Percentiles rank a stretch among this genome's conserved stretches.
phyloP scores from a whole-genome alignment of 2,888 invertebrate species.

The Phania funesta region DNA sequence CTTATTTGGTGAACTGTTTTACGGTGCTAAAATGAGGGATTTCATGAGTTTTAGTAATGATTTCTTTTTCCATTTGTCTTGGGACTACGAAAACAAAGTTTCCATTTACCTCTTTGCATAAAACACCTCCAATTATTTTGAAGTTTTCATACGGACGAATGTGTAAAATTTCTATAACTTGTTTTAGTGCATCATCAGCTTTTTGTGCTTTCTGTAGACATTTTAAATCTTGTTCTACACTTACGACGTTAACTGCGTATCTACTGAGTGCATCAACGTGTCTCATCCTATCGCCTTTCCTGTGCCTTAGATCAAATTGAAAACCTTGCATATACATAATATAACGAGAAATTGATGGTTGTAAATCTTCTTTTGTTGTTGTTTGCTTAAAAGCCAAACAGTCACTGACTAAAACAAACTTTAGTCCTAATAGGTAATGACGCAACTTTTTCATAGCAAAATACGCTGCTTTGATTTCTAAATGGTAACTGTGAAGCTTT shows the following conservation, averaged over 20 bases:
- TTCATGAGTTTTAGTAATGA: not conserved
- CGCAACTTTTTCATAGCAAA: conserved; percentile 68
- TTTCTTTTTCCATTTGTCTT: not conserved
- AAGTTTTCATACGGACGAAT: not conserved
- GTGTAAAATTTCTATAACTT: not conserved
- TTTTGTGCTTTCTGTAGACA: too few relatives aligned
- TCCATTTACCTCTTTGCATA: not conserved
- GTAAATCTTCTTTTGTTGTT: conserved; percentile 47
- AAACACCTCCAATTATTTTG: not conserved
- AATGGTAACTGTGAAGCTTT: conserved; percentile 59
- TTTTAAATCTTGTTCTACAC: too few relatives aligned
- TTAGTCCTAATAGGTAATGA: conserved; percentile 66
- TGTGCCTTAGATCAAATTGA: not conserved
- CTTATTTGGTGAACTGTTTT: not conserved
- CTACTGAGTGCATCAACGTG: too few relatives aligned
- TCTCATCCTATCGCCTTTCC: too few relatives aligned
- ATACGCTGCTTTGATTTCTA: conserved; percentile 69
- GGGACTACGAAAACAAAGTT: not conserved
- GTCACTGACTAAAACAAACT: not conserved
- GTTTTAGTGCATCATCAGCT: too few relatives aligned
- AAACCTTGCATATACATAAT: conserved; percentile 63
- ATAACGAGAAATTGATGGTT: conserved; percentile 50
- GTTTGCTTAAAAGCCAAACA: not conserved
- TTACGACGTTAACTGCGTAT: too few relatives aligned
- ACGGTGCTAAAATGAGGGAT: not conserved